phyloP scores from a whole-genome alignment of 2,113 vertebrate species.

The Tyto alba region DNA sequence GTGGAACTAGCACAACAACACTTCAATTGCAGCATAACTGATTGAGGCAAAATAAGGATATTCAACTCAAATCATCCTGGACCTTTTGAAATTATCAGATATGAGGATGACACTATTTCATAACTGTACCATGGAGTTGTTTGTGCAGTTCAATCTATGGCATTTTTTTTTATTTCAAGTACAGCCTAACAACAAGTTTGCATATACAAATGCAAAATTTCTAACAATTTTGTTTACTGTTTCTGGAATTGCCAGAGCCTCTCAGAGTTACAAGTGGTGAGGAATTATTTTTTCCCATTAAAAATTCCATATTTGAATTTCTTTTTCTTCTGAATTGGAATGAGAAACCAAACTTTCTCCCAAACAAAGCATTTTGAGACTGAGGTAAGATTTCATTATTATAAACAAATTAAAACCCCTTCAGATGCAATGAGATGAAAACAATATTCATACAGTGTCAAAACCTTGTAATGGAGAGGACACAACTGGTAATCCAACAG shows the following conservation, averaged over 20 bases:
- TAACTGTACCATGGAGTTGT: background rate
- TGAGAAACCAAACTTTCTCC: background rate
- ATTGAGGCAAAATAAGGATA: conserved; percentile 43
- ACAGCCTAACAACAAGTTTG: background rate
- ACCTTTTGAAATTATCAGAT: background rate
- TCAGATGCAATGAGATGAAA: background rate
- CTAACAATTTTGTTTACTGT: background rate
- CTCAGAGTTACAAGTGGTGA: background rate
- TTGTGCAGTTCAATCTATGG: background rate
- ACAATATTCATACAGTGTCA: background rate
- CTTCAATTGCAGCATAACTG: background rate
- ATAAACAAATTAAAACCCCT: background rate
- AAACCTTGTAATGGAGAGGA: background rate
- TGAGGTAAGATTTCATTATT: background rate
- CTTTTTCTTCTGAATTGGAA: background rate
- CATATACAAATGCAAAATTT: background rate
- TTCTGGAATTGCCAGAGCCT: background rate
- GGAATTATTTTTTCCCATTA: background rate
- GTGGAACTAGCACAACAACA: conserved; percentile 13
- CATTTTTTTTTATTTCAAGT: background rate
- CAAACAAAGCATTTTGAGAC: background rate
- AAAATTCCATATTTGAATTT: background rate
- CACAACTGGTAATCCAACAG: background rate
- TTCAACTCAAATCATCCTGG: background rate
- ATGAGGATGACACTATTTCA: background rate